Base-by-base conservation (phyloP, 2,113 vertebrate genomes). In the Motacilla tschutschensis region DNA sequence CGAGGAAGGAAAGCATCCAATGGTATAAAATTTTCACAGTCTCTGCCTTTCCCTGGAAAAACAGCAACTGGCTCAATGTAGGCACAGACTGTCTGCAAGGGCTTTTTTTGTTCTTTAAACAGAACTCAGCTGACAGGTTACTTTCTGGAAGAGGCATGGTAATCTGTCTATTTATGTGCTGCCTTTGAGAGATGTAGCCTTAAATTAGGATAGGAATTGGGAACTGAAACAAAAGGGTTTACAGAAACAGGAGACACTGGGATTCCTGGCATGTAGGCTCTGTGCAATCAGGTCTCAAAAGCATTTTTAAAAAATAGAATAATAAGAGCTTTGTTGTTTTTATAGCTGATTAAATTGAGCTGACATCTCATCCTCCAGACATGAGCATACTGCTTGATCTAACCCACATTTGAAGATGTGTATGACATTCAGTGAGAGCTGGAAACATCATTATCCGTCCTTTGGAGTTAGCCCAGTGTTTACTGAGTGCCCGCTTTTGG, bases 81-180 rank as follows among this genome's bases (percentile, higher is more conserved):
- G 79, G 83, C 69, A 94, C 46, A 60, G 62, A 55, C 64, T 79
- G 53, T 87, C 76, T 93, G 71, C 82, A 80, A 89, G 58, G 64
- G 69, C 41, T 85, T 91, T 87, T 80, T 83, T 51, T 66, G 57
- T 87, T 91, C 91, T 85, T 85, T 60, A 41, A 74, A 54, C 87
- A 87, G 60, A 91, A 53, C 38, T 87, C 83, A 94, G 58, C 83
- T 80, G 79, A 80, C 77, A 87, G 88, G 89, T 85, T 91, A 67
- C 73, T 85, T 48, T 90, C 70, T 91, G 83, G 77, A 74, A 91
- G 71, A 78, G 38, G 41, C 58, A 46, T 19, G 58, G 22, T 74
- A 70, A 67, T 87, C 58, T 77, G 47, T 62, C 83, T 90, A 46
- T 83, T 87, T 85, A 74, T 53, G 44, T 63, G 41, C 58, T 12